These are phyloP conservation scores for Philereme vetulata DNA, from an alignment of 2,888 invertebrate species.

Conservation along the genomic window DNA sequence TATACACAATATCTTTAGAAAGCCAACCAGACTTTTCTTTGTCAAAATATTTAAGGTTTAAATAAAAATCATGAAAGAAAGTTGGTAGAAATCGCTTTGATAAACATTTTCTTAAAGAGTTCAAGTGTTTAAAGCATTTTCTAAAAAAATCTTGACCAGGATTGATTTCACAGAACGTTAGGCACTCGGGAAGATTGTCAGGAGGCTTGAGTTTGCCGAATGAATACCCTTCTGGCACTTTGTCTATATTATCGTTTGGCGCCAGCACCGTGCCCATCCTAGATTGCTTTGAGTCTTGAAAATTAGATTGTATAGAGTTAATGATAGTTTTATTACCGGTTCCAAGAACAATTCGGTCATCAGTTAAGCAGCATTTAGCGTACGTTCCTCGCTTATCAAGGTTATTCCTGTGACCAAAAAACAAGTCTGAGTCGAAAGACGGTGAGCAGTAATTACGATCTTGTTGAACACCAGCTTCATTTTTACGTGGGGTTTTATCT, in stretches of 20 bases:
- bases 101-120: slow-evolving; percentile 64
- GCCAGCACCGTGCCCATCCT: slow-evolving; percentile 68
- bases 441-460: slow-evolving; percentile 66
- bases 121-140: slow-evolving; percentile 73
- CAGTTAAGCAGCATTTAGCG: slow-evolving; percentile 71
- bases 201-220: slow-evolving; percentile 74
- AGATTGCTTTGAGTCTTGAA: slow-evolving; percentile 56
- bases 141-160: slow-evolving; percentile 64
- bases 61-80: slow-evolving; percentile 62
- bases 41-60: slow-evolving; percentile 63
- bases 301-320: slow-evolving; percentile 71
- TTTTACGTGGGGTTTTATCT: slow-evolving; percentile 57
- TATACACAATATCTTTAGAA: slow-evolving; percentile 67
- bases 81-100: slow-evolving; percentile 56
- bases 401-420: slow-evolving; percentile 70
- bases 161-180: slow-evolving; percentile 62
- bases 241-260: slow-evolving; percentile 75
- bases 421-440: slow-evolving; percentile 65
- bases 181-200: slow-evolving; percentile 73
- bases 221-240: slow-evolving; percentile 69
- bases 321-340: slow-evolving; percentile 57
- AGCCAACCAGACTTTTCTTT: slow-evolving; percentile 73
- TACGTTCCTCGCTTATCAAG: slow-evolving; percentile 76
- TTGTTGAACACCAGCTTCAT: slow-evolving; percentile 54
- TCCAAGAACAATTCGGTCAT: slow-evolving; percentile 64